Evolutionary conservation across 2,888 invertebrate species (phyloP).

Genomic region (Epinotia nisella): DNA sequence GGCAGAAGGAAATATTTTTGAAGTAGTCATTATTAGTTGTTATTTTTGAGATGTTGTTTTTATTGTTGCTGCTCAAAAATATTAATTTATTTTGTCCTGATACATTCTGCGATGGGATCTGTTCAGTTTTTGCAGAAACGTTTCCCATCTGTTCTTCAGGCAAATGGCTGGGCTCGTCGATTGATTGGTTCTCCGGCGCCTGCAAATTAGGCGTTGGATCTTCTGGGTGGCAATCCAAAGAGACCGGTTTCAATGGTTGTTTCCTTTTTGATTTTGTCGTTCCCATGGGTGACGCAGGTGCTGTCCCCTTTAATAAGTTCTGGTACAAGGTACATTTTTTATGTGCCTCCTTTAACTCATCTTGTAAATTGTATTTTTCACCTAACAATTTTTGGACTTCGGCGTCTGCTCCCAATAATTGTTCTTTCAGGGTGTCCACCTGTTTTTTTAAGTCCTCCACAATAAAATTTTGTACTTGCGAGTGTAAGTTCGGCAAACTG

Average conservation of each 20-base stretch:
- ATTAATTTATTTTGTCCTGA: not conserved
- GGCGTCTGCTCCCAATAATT: not conserved
- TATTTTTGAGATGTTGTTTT: constrained; percentile 6
- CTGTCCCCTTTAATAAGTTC: not conserved
- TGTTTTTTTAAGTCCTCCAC: constrained; percentile 3
- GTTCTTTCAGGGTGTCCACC: not conserved
- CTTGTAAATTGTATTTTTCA: not conserved
- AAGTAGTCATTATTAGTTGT: constrained; percentile 6
- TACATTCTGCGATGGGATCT: not conserved
- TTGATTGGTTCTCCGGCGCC: too few relatives aligned
- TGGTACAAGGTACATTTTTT: not conserved
- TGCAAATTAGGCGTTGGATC: not conserved
- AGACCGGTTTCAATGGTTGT: not conserved
- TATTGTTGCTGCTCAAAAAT: constrained; percentile 21
- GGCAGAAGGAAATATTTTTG: constrained; percentile 14
- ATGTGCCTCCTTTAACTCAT: too few relatives aligned
- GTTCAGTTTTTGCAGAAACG: not conserved
- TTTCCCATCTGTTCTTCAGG: not conserved
- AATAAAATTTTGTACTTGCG: constrained; percentile 8
- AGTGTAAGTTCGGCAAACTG: not conserved
- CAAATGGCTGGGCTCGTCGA: too few relatives aligned
- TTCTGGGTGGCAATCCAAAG: too few relatives aligned
- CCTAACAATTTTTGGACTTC: not conserved
- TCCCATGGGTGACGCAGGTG: not conserved
- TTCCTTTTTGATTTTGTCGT: not conserved